A percentile compares a stretch with the other conserved stretches of the same genome.
These are phyloP conservation scores for Rhingia rostrata DNA, from an alignment of 2,888 invertebrate species.

Conservation along the genomic window DNA sequence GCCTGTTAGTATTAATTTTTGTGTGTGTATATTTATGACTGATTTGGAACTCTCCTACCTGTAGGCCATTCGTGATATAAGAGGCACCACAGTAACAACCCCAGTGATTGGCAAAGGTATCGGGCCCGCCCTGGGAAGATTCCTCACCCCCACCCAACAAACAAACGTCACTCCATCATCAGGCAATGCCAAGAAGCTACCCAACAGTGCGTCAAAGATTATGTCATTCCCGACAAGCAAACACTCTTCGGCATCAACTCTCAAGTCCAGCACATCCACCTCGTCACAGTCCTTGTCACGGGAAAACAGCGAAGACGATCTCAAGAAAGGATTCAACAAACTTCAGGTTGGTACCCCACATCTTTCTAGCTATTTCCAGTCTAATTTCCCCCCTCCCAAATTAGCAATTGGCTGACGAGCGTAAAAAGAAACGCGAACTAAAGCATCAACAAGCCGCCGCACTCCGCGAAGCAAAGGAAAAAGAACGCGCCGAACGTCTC, in stretches of 20 bases:
- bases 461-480: slow-evolving; percentile 81
- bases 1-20: slow-evolving; percentile 75
- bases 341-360: slow-evolving; percentile 61
- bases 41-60: not conserved
- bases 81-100: slow-evolving; percentile 75
- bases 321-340: slow-evolving; percentile 79
- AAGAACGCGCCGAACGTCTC: slow-evolving; percentile 81
- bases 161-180: slow-evolving; percentile 75
- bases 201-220: slow-evolving; percentile 80
- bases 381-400: not conserved
- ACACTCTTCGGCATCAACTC: slow-evolving; percentile 72
- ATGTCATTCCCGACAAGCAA: slow-evolving; percentile 76
- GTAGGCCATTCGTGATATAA: slow-evolving; percentile 47
- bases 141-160: slow-evolving; percentile 81
- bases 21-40: not conserved
- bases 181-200: slow-evolving; percentile 78
- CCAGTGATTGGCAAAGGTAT: slow-evolving; percentile 79
- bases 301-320: slow-evolving; percentile 81
- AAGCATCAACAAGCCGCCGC: slow-evolving; percentile 81
- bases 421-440: slow-evolving; percentile 81
- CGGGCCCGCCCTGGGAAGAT: slow-evolving; percentile 78
- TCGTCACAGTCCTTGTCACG: slow-evolving; percentile 78
- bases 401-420: slow-evolving; percentile 80
- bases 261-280: slow-evolving; percentile 75
- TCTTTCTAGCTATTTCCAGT: not conserved